A percentile compares a stretch with the other conserved stretches of the same genome.
Conservation (phyloP, 2,797 vertebrate genomes). For the Sphaeramia orbicularis region DNA sequence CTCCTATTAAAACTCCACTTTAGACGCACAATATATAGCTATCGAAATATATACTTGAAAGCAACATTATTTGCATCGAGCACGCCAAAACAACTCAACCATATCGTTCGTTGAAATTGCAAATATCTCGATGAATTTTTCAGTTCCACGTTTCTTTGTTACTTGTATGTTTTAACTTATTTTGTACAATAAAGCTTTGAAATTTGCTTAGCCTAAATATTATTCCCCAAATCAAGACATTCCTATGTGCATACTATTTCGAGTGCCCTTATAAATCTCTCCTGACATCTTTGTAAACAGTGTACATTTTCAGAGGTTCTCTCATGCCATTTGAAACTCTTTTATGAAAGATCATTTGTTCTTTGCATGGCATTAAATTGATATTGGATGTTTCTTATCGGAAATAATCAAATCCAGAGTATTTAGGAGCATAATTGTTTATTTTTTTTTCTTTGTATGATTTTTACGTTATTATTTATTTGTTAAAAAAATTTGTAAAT, state of each 20-base stretch:
- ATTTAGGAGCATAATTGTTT: slow-evolving; percentile 67
- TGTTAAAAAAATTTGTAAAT: slow-evolving; percentile 78
- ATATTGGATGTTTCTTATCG: slow-evolving; percentile 65
- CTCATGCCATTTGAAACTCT: slow-evolving; percentile 74
- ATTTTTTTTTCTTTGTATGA: slow-evolving; percentile 51
- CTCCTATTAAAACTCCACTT: slow-evolving; percentile 24
- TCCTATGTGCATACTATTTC: slow-evolving; percentile 77
- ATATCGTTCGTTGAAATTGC: slow-evolving; percentile 39
- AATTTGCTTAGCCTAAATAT: slow-evolving; percentile 66
- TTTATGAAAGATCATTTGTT: slow-evolving; percentile 71
- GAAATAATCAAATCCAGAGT: slow-evolving; percentile 64
- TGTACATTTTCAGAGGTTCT: slow-evolving; percentile 81
- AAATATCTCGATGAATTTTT: slow-evolving; percentile 41
- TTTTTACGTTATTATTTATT: slow-evolving; percentile 82
- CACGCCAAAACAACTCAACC: slow-evolving; percentile 57
- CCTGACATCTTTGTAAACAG: slow-evolving; percentile 86
- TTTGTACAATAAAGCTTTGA: slow-evolving; percentile 79
- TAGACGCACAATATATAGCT: slow-evolving; percentile 65
- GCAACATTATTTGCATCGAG: slow-evolving; percentile 63
- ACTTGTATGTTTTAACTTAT: slow-evolving; percentile 80
- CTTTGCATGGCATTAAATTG: slow-evolving; percentile 73
- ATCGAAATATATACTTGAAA: slow-evolving; percentile 72
- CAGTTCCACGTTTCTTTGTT: slow-evolving; percentile 46
- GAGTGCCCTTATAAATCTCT: slow-evolving; percentile 85
- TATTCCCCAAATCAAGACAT: slow-evolving; percentile 73